phyloP scores from a whole-genome alignment of 2,113 vertebrate species.

The Psilopsiagon aymara region DNA sequence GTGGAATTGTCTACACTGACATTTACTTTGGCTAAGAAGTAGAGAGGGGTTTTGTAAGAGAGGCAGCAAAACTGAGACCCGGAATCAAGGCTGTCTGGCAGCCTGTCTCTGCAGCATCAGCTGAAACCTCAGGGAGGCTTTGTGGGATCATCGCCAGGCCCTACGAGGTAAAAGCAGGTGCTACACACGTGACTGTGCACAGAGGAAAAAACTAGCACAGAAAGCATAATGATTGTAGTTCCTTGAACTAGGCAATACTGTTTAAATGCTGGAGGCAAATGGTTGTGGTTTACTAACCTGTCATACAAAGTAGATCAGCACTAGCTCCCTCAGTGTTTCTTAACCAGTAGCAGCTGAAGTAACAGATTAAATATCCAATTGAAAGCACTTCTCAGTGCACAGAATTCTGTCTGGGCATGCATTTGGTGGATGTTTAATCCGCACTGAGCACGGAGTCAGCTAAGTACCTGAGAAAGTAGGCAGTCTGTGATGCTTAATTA shows the following conservation, averaged over 20 bases:
- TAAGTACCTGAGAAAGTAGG: not conserved
- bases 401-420: not conserved
- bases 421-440: not conserved
- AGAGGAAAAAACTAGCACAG: not conserved
- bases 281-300: not conserved
- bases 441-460: not conserved
- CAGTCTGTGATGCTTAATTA: not conserved
- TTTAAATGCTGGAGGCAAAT: not conserved
- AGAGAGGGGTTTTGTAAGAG: not conserved
- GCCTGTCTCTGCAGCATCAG: not conserved
- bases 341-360: not conserved
- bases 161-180: not conserved
- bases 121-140: constrained; percentile 14
- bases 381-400: not conserved
- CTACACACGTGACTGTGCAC: not conserved
- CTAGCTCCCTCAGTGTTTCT: not conserved
- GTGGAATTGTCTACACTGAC: not conserved
- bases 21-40: not conserved
- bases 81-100: not conserved
- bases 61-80: not conserved
- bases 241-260: not conserved
- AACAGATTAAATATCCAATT: not conserved
- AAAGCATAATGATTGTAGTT: not conserved
- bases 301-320: not conserved
- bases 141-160: not conserved